A percentile compares a stretch with the other conserved stretches of the same genome.
phyloP scores from a whole-genome alignment of 2,888 invertebrate species.

The Congeria kusceri region DNA sequence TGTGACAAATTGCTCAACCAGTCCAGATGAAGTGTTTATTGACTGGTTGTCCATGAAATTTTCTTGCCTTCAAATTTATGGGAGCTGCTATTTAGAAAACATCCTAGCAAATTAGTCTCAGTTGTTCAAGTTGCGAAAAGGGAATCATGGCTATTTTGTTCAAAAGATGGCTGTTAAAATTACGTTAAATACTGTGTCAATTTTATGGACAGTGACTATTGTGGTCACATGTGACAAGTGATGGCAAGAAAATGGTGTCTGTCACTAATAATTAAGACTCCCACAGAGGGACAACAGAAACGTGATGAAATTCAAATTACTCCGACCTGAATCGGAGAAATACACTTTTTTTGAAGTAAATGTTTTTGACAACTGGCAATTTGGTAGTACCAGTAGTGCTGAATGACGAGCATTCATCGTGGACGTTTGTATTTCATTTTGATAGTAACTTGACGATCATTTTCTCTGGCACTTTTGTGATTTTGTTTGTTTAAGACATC shows the following conservation, averaged over 20 bases:
- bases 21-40: constrained; percentile 7
- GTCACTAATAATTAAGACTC: constrained; percentile 23
- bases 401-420: too few relatives aligned
- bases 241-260: constrained; percentile 25
- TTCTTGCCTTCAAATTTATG: not conserved
- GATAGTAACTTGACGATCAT: too few relatives aligned
- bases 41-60: not conserved
- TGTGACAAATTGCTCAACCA: constrained; percentile 4
- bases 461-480: too few relatives aligned
- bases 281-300: constrained; percentile 1
- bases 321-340: not conserved
- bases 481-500: too few relatives aligned
- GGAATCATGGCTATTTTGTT: constrained; percentile 34
- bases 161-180: constrained; percentile 26
- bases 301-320: constrained; percentile 22
- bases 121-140: constrained; percentile 45
- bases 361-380: too few relatives aligned
- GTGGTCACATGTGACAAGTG: constrained; percentile 48
- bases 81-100: not conserved
- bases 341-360: too few relatives aligned
- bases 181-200: constrained; percentile 37
- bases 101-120: constrained; percentile 36
- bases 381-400: too few relatives aligned
- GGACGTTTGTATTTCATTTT: too few relatives aligned
- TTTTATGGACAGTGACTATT: constrained; percentile 18